A percentile compares a stretch with the other conserved stretches of the same genome.
Conservation (phyloP, 2,888 invertebrate species). For the Callimorpha dominula region DNA sequence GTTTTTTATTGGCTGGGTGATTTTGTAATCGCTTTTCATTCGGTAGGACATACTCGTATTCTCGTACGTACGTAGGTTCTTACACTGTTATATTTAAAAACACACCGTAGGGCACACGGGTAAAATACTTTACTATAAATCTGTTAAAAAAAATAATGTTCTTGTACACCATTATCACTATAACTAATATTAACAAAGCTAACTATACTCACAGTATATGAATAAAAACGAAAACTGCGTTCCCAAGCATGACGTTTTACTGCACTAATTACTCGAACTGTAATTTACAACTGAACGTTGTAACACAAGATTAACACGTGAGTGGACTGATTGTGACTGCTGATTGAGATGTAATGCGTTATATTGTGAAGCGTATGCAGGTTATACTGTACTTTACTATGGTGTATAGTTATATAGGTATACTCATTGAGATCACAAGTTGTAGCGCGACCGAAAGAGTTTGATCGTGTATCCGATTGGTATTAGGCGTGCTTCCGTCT, state of each 20-base stretch:
- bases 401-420: conserved; percentile 4
- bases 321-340: background rate
- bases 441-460: conserved; percentile 10
- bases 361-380: conserved; percentile 6
- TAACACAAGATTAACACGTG: background rate
- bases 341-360: conserved; percentile 10
- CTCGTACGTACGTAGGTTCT: no score
- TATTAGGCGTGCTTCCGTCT: background rate
- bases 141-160: background rate
- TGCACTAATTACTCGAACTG: conserved; percentile 3
- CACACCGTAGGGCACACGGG: background rate
- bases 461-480: conserved; percentile 11
- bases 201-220: conserved; percentile 25
- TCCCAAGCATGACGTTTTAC: conserved; percentile 16
- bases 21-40: background rate
- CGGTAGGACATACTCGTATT: background rate
- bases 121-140: background rate
- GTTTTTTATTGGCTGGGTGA: no score
- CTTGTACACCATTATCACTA: background rate
- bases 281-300: background rate
- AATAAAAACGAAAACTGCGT: conserved; percentile 20
- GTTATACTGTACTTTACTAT: conserved; percentile 4
- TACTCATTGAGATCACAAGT: conserved; percentile 5
- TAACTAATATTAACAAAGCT: background rate
- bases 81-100: background rate